A percentile compares a stretch with the other conserved stretches of the same genome.
Evolutionary conservation across 2,113 vertebrate species (phyloP).

Genomic region (Lutjanus erythropterus): DNA sequence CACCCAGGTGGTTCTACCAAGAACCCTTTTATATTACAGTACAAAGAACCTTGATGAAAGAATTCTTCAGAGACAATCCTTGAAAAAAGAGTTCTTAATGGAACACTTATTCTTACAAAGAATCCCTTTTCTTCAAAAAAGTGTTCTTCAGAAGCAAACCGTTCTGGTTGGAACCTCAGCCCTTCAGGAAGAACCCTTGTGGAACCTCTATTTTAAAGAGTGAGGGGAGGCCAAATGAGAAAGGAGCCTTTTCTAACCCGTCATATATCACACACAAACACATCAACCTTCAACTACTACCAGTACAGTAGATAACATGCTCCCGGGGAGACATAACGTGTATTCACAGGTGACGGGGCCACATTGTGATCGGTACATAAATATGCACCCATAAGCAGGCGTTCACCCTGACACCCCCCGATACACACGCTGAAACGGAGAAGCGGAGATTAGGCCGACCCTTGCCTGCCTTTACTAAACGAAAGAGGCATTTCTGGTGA

Average conservation of each 20-base stretch:
- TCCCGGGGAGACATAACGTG: constrained; percentile 23
- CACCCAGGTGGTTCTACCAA: too few relatives aligned
- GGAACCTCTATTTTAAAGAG: too few relatives aligned
- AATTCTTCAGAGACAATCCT: too few relatives aligned
- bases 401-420: constrained; percentile 43
- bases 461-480: constrained; percentile 52
- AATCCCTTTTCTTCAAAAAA: too few relatives aligned
- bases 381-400: constrained; percentile 35
- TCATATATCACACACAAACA: constrained; percentile 50
- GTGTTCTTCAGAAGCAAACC: too few relatives aligned
- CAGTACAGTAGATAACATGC: constrained; percentile 34
- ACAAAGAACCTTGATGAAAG: too few relatives aligned
- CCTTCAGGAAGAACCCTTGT: too few relatives aligned
- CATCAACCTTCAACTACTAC: constrained; percentile 30
- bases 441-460: constrained; percentile 35
- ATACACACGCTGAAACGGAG: constrained; percentile 28
- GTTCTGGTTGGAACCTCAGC: too few relatives aligned
- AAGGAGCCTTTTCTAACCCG: constrained; percentile 72
- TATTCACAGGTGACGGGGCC: constrained; percentile 61
- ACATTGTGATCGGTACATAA: constrained; percentile 47
- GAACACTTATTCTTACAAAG: too few relatives aligned
- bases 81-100: too few relatives aligned
- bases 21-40: too few relatives aligned
- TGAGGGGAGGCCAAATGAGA: constrained; percentile 73
- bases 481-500: constrained; percentile 71